A percentile compares a stretch with the other conserved stretches of the same genome.
These are phyloP conservation scores for Amphimedon queenslandica DNA, from an alignment of 37 sponge, comb jelly and placozoan genomes.

Conservation along the genomic window DNA sequence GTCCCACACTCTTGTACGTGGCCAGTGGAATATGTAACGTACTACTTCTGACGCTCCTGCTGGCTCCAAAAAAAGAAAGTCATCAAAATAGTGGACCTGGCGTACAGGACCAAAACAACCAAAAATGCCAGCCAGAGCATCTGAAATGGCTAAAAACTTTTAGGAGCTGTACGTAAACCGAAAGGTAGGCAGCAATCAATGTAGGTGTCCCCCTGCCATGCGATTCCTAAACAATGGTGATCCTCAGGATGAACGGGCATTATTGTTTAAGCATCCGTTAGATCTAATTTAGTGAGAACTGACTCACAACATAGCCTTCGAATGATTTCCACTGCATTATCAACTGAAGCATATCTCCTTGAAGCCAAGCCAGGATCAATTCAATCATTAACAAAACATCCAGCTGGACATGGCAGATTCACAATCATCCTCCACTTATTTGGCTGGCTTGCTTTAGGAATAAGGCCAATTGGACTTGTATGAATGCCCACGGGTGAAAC, in stretches of 20 bases:
- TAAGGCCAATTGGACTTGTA: not conserved
- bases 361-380: not conserved
- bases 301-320: not conserved
- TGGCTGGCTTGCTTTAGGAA: not conserved
- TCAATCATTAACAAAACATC: constrained; percentile 4
- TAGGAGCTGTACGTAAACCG: constrained; percentile 18
- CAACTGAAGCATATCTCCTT: not conserved
- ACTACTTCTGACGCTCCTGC: no score
- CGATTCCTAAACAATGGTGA: not conserved
- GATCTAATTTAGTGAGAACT: constrained; percentile 3
- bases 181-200: constrained; percentile 4
- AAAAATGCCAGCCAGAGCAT: constrained; percentile 6
- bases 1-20: not conserved
- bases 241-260: constrained; percentile 20
- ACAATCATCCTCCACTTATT: constrained; percentile 11
- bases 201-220: not conserved
- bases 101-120: not conserved
- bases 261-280: constrained; percentile 1
- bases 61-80: constrained; percentile 6
- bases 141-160: constrained; percentile 16
- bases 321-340: not conserved
- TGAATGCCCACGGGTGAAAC: not conserved
- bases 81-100: constrained; percentile 19
- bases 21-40: not conserved
- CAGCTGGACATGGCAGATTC: constrained; percentile 1